These are phyloP conservation scores for Peribatodes rhomboidaria DNA, from an alignment of 2,888 invertebrate species.

Conservation along the genomic window DNA sequence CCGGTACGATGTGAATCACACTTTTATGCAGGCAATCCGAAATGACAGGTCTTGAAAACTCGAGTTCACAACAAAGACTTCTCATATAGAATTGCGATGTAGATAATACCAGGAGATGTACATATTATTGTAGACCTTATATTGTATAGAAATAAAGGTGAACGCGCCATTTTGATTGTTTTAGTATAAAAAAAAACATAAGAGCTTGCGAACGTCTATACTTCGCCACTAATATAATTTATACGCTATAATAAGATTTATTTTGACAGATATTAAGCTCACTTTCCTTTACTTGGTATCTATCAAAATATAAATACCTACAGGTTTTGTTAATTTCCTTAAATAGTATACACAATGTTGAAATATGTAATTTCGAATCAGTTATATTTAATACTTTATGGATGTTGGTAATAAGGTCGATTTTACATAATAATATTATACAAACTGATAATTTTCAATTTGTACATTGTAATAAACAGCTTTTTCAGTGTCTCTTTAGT, in stretches of 20 bases:
- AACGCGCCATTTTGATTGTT: slow-evolving; percentile 39
- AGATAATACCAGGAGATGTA: slow-evolving; percentile 38
- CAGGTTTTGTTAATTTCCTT: slow-evolving; percentile 13
- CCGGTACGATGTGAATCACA: not conserved
- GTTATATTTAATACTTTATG: slow-evolving; percentile 14
- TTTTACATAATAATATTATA: slow-evolving; percentile 9
- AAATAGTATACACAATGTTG: not conserved
- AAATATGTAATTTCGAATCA: not conserved
- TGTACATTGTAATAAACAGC: not conserved
- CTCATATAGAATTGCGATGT: slow-evolving; percentile 42
- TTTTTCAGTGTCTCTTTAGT: not conserved
- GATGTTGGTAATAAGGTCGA: slow-evolving; percentile 13
- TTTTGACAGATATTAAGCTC: slow-evolving; percentile 44
- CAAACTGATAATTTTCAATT: not conserved
- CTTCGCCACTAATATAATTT: slow-evolving; percentile 52
- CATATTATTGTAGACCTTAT: slow-evolving; percentile 41
- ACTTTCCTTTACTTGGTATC: slow-evolving; percentile 31
- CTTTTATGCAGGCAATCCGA: slow-evolving; percentile 18
- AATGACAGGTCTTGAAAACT: slow-evolving; percentile 5
- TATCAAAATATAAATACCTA: slow-evolving; percentile 36
- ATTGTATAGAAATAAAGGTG: slow-evolving; percentile 35
- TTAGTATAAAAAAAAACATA: slow-evolving; percentile 42
- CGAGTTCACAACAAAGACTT: not conserved
- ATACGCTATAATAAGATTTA: slow-evolving; percentile 44
- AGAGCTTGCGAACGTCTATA: slow-evolving; percentile 58